Evolutionary conservation across 2,113 vertebrate species (phyloP).

Genomic region (Paracanthobrama guichenoti): DNA sequence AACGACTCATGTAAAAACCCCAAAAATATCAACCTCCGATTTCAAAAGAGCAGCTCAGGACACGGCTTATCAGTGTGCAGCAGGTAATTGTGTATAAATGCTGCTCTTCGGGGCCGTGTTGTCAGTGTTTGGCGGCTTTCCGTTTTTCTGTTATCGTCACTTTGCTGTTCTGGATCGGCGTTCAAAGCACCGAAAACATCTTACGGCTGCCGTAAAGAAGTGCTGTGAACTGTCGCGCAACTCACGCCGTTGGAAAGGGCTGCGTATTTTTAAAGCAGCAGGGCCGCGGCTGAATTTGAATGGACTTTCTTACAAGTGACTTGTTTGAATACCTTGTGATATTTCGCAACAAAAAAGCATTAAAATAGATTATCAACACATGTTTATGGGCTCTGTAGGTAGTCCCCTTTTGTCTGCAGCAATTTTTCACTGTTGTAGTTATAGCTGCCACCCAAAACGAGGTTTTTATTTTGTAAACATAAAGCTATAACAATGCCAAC

Average conservation of each 20-base stretch:
- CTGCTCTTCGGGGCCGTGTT: slow-evolving; percentile 49
- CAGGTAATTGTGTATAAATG: slow-evolving; percentile 41
- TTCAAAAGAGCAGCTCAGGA: slow-evolving; percentile 53
- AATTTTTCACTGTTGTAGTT: neutral
- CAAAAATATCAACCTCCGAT: slow-evolving; percentile 40
- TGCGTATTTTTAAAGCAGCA: slow-evolving; percentile 30
- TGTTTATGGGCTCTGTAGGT: neutral
- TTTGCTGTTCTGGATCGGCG: slow-evolving; percentile 62
- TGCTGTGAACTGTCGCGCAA: slow-evolving; percentile 65
- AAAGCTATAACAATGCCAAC: neutral
- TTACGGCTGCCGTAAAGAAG: slow-evolving; percentile 63
- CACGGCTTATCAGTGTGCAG: slow-evolving; percentile 28
- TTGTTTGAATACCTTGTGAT: neutral
- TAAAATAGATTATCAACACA: neutral
- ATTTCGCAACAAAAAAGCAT: neutral
- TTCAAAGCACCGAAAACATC: slow-evolving; percentile 65
- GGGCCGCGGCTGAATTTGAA: slow-evolving; percentile 3
- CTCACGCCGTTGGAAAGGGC: neutral
- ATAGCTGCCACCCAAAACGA: neutral
- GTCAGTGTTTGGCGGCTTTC: slow-evolving; percentile 47
- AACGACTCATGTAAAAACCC: slow-evolving; percentile 58
- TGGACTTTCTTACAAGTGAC: neutral
- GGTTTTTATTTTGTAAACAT: neutral
- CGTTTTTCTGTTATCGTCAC: slow-evolving; percentile 65
- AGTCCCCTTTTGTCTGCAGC: neutral